Base-by-base conservation (phyloP, 2,888 invertebrate species). In the Lampropteryx suffumata region DNA sequence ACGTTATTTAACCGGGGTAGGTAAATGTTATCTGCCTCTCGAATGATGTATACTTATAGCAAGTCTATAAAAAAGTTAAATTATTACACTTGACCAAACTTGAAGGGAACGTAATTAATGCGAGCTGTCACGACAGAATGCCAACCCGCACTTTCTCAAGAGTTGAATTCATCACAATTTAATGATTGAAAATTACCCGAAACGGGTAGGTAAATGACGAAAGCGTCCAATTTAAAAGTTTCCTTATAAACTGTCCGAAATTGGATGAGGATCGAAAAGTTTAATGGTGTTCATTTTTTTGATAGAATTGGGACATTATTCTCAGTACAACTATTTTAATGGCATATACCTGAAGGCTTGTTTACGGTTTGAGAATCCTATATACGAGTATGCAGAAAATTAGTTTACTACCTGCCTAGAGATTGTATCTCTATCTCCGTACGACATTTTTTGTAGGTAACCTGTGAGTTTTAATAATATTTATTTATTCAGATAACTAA, bases 151-250 rank as follows among this genome's bases (percentile, higher is more conserved):
- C 8, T 24, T 39, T 9, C 30, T 21, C 32, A 44, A 34, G 48
- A 44, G 39, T 43, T 39, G 36, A 28, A 41, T 35, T 35, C 41
- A 43, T 44, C 44, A 48, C 30, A 49, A 48, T 1, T 43, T 35
- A 44, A 44, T 44, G 21, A 48, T 45, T 34, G 34, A 34, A 44
- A 44, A 41, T 48, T 34, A 32, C 17, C 34, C 24, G 13, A 41
- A 49, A 49, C 13, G 39, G 37, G 35, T 48, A 35, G 37, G 35
- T 48, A 35, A 47, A 41, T 44, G 35, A 48, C 26, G 28, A 48
- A 48, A 32, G 34, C 39, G 30, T 48, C 44, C 47, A 53, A 53
- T 43, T 47, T 39, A 43, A 52, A 52, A 52, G 47, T 52, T 52
- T 43, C 17, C 21, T 9, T 12, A 29, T 42, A 43, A 30, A 43